A percentile compares a stretch with the other conserved stretches of the same genome.
phyloP scores from a whole-genome alignment of 1,140 invertebrate genomes.

The Drosophila subpulchrella region DNA sequence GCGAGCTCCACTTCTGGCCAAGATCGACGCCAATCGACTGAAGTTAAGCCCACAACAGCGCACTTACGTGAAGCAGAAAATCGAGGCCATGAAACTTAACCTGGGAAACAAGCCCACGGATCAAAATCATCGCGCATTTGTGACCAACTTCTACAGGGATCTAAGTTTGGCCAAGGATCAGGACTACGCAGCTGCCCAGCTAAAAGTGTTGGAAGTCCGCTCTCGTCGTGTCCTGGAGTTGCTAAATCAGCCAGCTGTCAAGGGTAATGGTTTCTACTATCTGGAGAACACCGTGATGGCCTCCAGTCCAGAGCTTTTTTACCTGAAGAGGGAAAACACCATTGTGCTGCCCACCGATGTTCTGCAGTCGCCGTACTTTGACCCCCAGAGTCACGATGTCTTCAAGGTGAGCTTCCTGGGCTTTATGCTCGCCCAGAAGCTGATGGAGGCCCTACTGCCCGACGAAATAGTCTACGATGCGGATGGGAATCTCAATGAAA shows the following conservation, averaged over 20 bases:
- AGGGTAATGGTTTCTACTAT: conserved; percentile 16
- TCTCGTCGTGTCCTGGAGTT: conserved; percentile 27
- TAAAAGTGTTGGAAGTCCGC: conserved; percentile 48
- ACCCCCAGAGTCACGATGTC: conserved; percentile 53
- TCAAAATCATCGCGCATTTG: conserved; percentile 32
- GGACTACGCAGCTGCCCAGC: conserved; percentile 56
- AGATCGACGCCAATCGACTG: conserved; percentile 34
- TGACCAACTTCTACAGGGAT: conserved; percentile 43
- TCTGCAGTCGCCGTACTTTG: conserved; percentile 59
- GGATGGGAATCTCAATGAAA: conserved; percentile 33
- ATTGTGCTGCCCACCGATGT: conserved; percentile 63
- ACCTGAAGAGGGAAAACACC: conserved; percentile 46
- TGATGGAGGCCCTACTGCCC: conserved; percentile 58
- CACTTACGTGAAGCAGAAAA: conserved; percentile 22
- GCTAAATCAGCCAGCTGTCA: conserved; percentile 5
- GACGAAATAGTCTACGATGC: conserved; percentile 18
- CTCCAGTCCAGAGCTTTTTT: conserved; percentile 26
- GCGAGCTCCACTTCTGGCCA: conserved; percentile 37
- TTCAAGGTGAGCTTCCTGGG: conserved; percentile 68
- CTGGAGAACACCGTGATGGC: conserved; percentile 36
- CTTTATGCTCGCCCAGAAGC: conserved; percentile 62
- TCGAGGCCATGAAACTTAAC: conserved; percentile 45
- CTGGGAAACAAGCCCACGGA: conserved; percentile 63
- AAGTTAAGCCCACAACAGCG: background rate
- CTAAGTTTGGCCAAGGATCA: conserved; percentile 22